Conservation (phyloP, 2,113 vertebrate species). For the Oncorhynchus keta region DNA sequence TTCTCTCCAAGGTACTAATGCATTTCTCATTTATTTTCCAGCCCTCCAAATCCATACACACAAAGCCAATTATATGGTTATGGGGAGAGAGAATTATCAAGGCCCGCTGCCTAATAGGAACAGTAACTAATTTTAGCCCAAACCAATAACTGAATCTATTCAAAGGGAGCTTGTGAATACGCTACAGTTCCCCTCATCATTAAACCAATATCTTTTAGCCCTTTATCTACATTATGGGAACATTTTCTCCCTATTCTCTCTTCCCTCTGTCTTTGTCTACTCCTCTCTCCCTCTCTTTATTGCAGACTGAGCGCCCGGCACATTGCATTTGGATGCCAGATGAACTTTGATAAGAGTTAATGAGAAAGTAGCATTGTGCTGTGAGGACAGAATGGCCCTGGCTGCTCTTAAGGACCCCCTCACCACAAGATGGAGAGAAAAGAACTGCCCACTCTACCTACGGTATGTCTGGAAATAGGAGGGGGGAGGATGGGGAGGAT, state of each 20-base stretch:
- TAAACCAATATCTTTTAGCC: conserved; percentile 56
- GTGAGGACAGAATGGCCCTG: conserved; percentile 60
- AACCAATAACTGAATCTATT: conserved; percentile 27
- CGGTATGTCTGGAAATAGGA: background rate
- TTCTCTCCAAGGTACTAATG: too few relatives aligned
- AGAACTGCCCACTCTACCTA: conserved; percentile 31
- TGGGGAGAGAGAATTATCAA: too few relatives aligned
- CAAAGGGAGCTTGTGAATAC: too few relatives aligned
- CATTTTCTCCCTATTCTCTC: background rate
- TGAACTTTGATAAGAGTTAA: conserved; percentile 82
- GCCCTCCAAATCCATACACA: too few relatives aligned
- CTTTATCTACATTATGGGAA: conserved; percentile 49
- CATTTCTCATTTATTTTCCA: too few relatives aligned
- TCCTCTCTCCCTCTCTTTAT: conserved; percentile 56
- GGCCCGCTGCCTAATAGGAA: conserved; percentile 40
- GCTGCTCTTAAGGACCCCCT: conserved; percentile 65
- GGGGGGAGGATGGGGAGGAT: background rate
- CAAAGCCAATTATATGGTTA: too few relatives aligned
- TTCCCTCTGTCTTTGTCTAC: conserved; percentile 3
- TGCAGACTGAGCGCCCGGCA: conserved; percentile 53
- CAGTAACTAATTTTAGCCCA: conserved; percentile 47
- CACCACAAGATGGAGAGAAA: conserved; percentile 62
- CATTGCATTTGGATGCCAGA: conserved; percentile 75
- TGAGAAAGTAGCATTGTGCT: conserved; percentile 74
- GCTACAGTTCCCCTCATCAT: conserved; percentile 31